Evolutionary conservation across 2,797 vertebrate species (phyloP), one percentile per base, ranked within the genome.

Genomic region (Bradypodion pumilum): DNA sequence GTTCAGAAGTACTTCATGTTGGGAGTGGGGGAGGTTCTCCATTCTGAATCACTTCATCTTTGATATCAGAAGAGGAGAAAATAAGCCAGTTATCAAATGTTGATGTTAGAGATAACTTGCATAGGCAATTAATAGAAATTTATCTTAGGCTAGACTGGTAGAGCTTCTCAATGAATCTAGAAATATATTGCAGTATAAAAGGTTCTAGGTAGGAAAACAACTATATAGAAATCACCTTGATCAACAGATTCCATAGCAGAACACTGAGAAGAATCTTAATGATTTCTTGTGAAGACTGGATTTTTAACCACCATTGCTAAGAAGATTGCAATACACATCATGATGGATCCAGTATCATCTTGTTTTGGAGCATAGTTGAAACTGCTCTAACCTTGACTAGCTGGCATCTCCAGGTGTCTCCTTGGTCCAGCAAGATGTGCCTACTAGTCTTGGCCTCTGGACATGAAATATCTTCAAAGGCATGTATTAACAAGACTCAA

Each of bases 1-100:
- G 60, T 79, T 90, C 81, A 44, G 60, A 69, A 84, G 27, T 74
- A 49, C 5, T n/a, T 37, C 35, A 19, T 37, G n/a, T 85, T 83
- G 3, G 15, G 35, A 6, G 46, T 52, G 32, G 74, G 12, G 49
- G 46, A 9, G n/a, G 49, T 15, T 86, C 42, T 44, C 83, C 49
- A 87, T 74, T 90, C 85, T 65, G 62, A 72, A 72, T 40, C 5
- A 42, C 68, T 29, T 59, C 29, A 76, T 84, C 37, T 84, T 88
- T 49, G 23, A 82, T 10, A 87, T 89, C 78, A 86, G 63, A 82
- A 87, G n/a, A n/a, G 69, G 70, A 85, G 70, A 0, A 16, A 82
- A 88, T 19, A 35, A 35, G 40, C 74, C 89, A 65, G 87, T 68
- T 65, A 69, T 79, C 32, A 56, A 80, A 7, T 60, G 19, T 12